These are phyloP conservation scores for Apogon talboti DNA, from an alignment of 2,797 vertebrate genomes.

Conservation along the genomic window DNA sequence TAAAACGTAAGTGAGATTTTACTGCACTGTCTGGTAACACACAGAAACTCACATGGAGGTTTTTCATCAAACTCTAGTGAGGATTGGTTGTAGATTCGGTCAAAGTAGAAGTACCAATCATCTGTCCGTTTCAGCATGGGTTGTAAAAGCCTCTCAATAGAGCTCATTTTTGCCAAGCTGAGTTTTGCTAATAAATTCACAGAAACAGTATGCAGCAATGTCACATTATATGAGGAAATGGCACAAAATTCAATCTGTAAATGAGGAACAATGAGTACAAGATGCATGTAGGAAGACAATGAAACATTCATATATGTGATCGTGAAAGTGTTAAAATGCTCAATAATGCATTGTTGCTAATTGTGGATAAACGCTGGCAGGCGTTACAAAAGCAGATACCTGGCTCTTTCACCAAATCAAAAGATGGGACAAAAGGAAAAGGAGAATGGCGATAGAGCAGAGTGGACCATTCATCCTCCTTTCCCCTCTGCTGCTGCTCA, in stretches of 20 bases:
- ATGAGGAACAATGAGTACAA: neutral
- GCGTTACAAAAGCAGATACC: constrained; percentile 57
- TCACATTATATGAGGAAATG: constrained; percentile 13
- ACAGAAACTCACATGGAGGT: constrained; percentile 64
- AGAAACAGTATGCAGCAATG: constrained; percentile 33
- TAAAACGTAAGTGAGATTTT: neutral
- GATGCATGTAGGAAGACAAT: neutral
- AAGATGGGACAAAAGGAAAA: constrained; percentile 52
- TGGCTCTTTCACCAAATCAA: constrained; percentile 60
- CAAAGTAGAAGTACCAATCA: constrained; percentile 79
- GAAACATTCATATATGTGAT: neutral
- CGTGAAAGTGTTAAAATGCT: neutral
- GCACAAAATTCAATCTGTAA: constrained; percentile 13
- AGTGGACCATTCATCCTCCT: constrained; percentile 63
- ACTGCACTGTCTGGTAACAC: no score
- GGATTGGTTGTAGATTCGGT: constrained; percentile 36
- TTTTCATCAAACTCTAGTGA: constrained; percentile 28
- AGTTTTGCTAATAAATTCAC: constrained; percentile 60
- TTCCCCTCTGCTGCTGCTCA: constrained; percentile 35
- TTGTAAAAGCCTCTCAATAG: constrained; percentile 50
- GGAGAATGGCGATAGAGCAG: constrained; percentile 51
- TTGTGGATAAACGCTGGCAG: neutral
- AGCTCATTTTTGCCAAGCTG: constrained; percentile 47
- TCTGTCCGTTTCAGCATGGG: constrained; percentile 57
- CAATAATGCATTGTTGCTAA: constrained; percentile 1